Evolutionary conservation across 1,140 invertebrate species (phyloP), one percentile per base, ranked within the genome.

Genomic region (Contarinia nasturtii): DNA sequence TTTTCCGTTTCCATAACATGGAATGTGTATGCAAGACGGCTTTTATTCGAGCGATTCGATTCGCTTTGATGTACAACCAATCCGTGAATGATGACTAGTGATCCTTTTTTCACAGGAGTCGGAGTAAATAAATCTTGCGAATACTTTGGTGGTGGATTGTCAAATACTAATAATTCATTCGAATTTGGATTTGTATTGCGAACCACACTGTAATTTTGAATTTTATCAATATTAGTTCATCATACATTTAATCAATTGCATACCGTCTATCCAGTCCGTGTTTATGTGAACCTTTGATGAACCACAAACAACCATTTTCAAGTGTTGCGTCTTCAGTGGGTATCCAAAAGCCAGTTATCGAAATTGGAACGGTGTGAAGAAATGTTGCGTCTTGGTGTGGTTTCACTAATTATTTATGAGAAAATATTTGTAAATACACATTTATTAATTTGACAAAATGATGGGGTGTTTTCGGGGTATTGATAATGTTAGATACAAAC

Each of bases 271-370:
- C 80, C 0, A 86, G 74, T 1, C 77, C 80, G 53, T 78, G 77
- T 61, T 81, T 82, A 59, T 98, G 93, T 0, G 92, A 96, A 1
- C 88, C 88, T 38, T 81, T 81, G 1, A 85, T 77, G 58, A 95
- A 88, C 77, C 83, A 89, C 5, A 98, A 69, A 59, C 94, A 98
- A 7, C 94, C 93, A 61, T 98, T 98, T 57, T 95, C 81, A 10
- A 77, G 45, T 0, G 81, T 92, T 2, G 89, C 85, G 56, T 96
- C 88, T 55, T 97, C 90, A 1, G 97, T 63, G 2, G 94, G 86
- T 43, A 97, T 82, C 94, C 94, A 98, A 56, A 95, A 82, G 1
- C 93, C 92, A 12, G 90, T 63, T 1, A 82, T 69, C 14, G 74
- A 74, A 22, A 73, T 64, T 15, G 78, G 89, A 48, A 79, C 82